A percentile compares a stretch with the other conserved stretches of the same genome.
Evolutionary conservation across 2,113 vertebrate species (phyloP).

Genomic region (Ciconia boyciana): DNA sequence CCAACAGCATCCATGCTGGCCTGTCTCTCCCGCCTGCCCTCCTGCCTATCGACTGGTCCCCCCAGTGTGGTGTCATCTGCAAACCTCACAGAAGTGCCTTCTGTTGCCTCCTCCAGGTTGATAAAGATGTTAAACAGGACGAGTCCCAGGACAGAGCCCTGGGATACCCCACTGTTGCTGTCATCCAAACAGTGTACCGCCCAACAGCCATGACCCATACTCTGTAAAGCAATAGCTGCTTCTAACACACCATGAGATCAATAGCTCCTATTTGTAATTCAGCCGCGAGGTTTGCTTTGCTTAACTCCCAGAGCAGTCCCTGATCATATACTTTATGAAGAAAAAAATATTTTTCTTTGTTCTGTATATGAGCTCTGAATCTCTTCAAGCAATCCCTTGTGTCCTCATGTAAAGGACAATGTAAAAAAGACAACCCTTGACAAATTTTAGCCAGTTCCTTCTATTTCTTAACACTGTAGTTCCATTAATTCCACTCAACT

Average conservation of each 20-base stretch:
- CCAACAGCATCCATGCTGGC: neutral
- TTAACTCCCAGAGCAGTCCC: neutral
- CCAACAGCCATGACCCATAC: neutral
- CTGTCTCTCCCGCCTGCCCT: neutral
- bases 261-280: neutral
- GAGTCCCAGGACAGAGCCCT: neutral
- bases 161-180: rapidly evolving
- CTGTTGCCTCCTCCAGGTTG: neutral
- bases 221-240: neutral
- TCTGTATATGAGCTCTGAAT: neutral
- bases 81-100: neutral
- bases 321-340: neutral
- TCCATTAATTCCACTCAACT: neutral
- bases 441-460: neutral
- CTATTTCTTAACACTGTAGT: neutral
- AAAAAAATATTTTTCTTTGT: neutral
- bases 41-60: neutral
- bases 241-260: neutral
- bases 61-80: neutral
- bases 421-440: neutral
- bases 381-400: neutral
- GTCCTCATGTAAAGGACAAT: neutral
- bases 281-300: neutral
- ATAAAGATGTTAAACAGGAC: neutral
- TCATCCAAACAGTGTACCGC: neutral